Percentiles rank a stretch among this genome's conserved stretches.
phyloP scores from a whole-genome alignment of 2,797 vertebrate genomes.

The Fistularia commersonii region DNA sequence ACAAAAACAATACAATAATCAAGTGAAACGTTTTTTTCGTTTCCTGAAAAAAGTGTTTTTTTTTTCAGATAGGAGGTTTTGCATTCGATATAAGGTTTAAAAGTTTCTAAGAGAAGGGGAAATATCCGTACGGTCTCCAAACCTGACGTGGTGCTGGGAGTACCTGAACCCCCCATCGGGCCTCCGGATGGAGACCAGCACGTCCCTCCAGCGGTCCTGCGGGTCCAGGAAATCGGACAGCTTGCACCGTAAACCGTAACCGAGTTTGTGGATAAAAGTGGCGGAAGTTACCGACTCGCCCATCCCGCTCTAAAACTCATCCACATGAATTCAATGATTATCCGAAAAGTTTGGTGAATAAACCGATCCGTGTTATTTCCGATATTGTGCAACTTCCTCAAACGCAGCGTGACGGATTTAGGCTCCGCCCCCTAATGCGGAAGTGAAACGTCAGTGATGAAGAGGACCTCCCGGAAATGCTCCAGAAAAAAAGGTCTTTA shows the following conservation, averaged over 20 bases:
- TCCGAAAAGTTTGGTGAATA: neutral
- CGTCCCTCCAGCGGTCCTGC: constrained; percentile 85
- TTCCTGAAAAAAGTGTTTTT: no score
- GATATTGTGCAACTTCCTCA: constrained; percentile 73
- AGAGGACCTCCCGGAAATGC: rapidly evolving
- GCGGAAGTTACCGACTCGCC: constrained; percentile 70
- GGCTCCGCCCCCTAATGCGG: constrained; percentile 9
- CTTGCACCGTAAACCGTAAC: constrained; percentile 67
- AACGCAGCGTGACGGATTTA: constrained; percentile 17
- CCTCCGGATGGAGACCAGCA: constrained; percentile 79
- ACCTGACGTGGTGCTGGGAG: constrained; percentile 87
- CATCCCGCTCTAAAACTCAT: constrained; percentile 58
- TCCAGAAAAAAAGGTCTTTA: neutral
- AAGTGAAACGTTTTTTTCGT: no score
- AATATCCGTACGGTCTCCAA: neutral
- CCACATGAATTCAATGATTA: neutral
- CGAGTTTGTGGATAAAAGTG: constrained; percentile 81
- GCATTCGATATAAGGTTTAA: no score
- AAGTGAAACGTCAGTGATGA: constrained; percentile 11
- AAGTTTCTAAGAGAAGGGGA: no score
- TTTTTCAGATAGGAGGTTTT: no score
- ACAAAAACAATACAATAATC: no score
- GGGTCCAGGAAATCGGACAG: constrained; percentile 87
- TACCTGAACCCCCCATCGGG: constrained; percentile 82
- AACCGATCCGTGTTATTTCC: constrained; percentile 34